Conservation (phyloP, 2,113 vertebrate genomes). For the Onychostruthus taczanowskii region DNA sequence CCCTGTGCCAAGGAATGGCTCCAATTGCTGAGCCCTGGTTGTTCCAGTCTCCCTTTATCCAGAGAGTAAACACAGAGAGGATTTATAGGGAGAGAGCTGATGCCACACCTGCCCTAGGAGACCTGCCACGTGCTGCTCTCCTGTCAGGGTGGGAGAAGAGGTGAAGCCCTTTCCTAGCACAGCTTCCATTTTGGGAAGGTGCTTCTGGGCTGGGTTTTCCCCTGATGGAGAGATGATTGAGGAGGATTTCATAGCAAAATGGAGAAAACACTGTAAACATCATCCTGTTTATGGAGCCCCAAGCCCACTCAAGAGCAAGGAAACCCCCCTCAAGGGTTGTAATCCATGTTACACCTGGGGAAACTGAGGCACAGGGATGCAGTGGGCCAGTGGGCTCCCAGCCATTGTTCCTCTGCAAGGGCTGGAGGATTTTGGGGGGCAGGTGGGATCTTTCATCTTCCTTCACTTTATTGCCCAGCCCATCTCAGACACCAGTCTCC, state of each 20-base stretch:
- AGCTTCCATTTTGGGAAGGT: not conserved
- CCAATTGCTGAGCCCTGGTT: not conserved
- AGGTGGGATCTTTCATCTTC: not conserved
- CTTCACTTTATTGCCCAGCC: not conserved
- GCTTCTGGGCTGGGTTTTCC: not conserved
- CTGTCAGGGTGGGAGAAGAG: not conserved
- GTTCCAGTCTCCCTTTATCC: not conserved
- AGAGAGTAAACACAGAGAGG: not conserved
- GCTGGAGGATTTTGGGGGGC: not conserved
- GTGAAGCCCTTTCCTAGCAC: not conserved
- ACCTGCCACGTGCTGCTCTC: not conserved
- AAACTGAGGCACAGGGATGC: not conserved
- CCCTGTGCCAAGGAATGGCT: not conserved
- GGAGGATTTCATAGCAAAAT: not conserved
- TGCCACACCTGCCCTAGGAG: not conserved
- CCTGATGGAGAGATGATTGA: not conserved
- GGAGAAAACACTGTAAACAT: not conserved
- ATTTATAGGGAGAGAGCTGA: not conserved
- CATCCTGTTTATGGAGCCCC: not conserved
- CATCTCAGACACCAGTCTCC: fast-evolving
- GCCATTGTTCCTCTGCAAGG: fast-evolving
- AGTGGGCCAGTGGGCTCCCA: not conserved
- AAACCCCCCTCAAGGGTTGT: not conserved
- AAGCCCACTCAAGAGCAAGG: not conserved
- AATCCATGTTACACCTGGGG: not conserved